Conservation (phyloP, 2,888 invertebrate species). For the Caenorhabditis macrosperma region DNA sequence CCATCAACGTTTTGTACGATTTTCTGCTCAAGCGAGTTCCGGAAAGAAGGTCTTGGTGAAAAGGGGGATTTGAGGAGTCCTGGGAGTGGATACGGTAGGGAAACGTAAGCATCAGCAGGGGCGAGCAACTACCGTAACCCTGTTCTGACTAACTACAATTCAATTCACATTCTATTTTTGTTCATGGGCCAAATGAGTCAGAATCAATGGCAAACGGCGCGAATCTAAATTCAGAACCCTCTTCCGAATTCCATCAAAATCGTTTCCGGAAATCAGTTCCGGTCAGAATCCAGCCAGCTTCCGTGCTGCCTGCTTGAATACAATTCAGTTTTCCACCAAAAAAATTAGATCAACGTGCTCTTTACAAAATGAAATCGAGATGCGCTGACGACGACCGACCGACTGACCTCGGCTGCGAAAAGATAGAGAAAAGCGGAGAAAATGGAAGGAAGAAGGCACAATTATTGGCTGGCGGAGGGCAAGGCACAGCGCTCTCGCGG, state of each 20-base stretch:
- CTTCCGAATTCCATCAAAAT: no score
- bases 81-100: neutral
- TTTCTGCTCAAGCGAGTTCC: neutral
- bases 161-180: no score
- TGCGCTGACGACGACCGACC: neutral
- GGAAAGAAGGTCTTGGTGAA: neutral
- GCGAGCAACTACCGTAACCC: no score
- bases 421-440: constrained; percentile 25
- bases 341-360: neutral
- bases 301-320: no score
- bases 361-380: neutral
- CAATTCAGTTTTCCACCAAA: no score
- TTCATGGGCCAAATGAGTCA: no score
- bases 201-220: no score
- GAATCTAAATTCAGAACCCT: no score
- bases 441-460: constrained; percentile 27
- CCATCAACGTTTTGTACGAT: neutral
- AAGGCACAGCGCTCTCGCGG: neutral
- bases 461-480: constrained; percentile 4
- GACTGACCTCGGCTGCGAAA: neutral
- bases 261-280: no score
- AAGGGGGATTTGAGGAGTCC: neutral
- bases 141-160: no score
- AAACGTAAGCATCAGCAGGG: no score
- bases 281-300: no score